These are phyloP conservation scores for Crypturellus undulatus DNA, from an alignment of 2,113 vertebrate species.

Conservation along the genomic window DNA sequence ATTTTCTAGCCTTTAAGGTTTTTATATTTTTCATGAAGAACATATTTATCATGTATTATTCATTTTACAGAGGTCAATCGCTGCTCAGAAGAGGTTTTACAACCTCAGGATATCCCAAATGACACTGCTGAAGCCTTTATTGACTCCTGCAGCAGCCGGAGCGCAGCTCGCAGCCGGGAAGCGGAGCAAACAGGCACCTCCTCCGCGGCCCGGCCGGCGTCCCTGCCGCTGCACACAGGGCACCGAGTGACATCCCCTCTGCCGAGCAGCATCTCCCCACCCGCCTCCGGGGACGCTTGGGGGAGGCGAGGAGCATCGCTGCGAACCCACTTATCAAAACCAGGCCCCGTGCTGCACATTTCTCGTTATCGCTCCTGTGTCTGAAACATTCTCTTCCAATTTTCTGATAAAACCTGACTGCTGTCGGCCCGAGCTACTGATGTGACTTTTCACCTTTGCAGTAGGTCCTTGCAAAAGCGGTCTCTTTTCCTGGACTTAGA, in stretches of 20 bases:
- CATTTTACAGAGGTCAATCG: neutral
- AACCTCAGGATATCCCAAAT: neutral
- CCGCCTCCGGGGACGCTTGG: fast-evolving
- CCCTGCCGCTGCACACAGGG: neutral
- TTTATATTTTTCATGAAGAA: neutral
- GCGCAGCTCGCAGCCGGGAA: neutral
- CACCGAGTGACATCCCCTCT: neutral
- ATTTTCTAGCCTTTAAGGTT: neutral
- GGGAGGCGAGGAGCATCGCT: neutral
- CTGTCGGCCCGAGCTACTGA: neutral
- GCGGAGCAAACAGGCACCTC: neutral
- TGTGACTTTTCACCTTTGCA: neutral
- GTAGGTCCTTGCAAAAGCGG: neutral
- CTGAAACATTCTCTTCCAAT: neutral
- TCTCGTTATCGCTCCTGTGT: neutral
- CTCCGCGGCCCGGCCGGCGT: neutral
- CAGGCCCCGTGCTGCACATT: neutral
- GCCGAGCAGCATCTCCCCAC: neutral
- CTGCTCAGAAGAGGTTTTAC: neutral
- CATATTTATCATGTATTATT: neutral
- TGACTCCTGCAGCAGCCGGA: neutral
- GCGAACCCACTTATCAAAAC: neutral
- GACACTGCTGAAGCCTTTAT: neutral
- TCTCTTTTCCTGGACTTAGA: neutral
- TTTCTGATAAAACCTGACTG: neutral